A percentile compares a stretch with the other conserved stretches of the same genome.
Conservation (phyloP, 2,888 invertebrate genomes). For the Pycnomerus fuliginosus region DNA sequence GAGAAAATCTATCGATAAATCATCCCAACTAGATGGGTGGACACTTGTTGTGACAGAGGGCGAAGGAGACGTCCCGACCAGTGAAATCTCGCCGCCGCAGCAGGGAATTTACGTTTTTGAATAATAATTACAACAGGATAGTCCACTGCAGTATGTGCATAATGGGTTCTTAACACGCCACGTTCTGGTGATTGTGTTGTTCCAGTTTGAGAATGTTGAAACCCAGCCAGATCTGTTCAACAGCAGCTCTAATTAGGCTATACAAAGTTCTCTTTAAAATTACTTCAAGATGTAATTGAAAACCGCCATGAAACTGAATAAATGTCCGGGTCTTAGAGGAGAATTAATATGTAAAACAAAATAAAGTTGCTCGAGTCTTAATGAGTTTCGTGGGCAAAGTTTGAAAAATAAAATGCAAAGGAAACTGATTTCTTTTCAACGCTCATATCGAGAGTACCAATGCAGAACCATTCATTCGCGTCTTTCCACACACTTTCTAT, state of each 20-base stretch:
- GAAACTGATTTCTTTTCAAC: too few species aligned
- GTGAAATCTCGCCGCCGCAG: neutral
- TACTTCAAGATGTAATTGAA: conserved; percentile 32
- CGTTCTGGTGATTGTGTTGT: conserved; percentile 11
- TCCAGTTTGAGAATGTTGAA: conserved; percentile 6
- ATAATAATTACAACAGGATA: neutral
- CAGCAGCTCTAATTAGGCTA: conserved; percentile 29
- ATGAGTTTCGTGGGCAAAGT: conserved; percentile 12
- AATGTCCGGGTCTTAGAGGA: conserved; percentile 14
- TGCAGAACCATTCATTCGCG: too few species aligned
- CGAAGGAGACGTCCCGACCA: conserved; percentile 5
- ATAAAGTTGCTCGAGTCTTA: conserved; percentile 11
- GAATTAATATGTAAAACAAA: conserved; percentile 16
- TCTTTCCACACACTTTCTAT: too few species aligned
- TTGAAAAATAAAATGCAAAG: conserved; percentile 9
- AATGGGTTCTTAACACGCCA: conserved; percentile 11
- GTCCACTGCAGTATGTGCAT: neutral
- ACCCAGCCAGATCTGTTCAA: conserved; percentile 7
- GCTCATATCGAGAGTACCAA: too few species aligned
- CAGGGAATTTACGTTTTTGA: neutral
- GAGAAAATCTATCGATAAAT: conserved; percentile 35
- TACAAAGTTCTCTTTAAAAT: conserved; percentile 31
- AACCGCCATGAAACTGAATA: conserved; percentile 33
- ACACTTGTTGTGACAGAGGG: conserved; percentile 31
- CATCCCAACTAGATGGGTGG: conserved; percentile 34